phyloP scores from a whole-genome alignment of 2,888 invertebrate species.

The Drosophila birchii region DNA sequence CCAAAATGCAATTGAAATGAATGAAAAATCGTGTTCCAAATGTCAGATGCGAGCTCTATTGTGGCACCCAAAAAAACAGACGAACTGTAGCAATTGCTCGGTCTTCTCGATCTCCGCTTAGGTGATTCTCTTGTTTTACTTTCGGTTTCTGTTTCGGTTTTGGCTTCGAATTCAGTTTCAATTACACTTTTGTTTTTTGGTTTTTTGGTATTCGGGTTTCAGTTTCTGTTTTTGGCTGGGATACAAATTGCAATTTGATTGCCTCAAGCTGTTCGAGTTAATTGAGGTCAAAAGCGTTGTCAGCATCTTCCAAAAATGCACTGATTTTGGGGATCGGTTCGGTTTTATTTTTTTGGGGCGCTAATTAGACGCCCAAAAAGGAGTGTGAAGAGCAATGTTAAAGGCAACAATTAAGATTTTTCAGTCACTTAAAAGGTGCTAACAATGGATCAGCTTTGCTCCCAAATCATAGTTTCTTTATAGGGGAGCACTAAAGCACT shows the following conservation, averaged over 20 bases:
- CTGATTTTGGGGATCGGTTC: constrained; percentile 32
- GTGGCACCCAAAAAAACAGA: constrained; percentile 35
- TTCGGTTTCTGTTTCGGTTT: constrained; percentile 29
- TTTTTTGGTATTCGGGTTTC: constrained; percentile 33
- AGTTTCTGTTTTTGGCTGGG: constrained; percentile 57
- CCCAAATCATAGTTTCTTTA: not conserved
- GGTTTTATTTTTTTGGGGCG: constrained; percentile 18
- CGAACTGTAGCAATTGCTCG: constrained; percentile 66
- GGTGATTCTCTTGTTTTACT: constrained; percentile 46
- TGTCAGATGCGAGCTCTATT: constrained; percentile 66
- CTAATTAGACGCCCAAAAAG: constrained; percentile 25
- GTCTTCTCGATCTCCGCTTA: constrained; percentile 53
- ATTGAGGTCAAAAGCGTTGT: constrained; percentile 74
- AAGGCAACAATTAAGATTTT: constrained; percentile 20
- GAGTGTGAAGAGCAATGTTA: constrained; percentile 34
- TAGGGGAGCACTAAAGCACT: no score
- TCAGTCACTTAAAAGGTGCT: constrained; percentile 8
- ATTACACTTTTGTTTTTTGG: constrained; percentile 15
- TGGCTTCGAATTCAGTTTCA: constrained; percentile 30
- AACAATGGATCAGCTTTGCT: constrained; percentile 2
- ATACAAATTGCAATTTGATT: constrained; percentile 75
- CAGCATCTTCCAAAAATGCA: constrained; percentile 58
- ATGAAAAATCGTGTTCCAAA: constrained; percentile 73
- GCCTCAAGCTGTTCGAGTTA: constrained; percentile 53
- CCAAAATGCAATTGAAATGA: constrained; percentile 54